Evolutionary conservation across 2,113 vertebrate species (phyloP), one percentile per base, ranked within the genome.

Genomic region (Aspiorhynchus laticeps): DNA sequence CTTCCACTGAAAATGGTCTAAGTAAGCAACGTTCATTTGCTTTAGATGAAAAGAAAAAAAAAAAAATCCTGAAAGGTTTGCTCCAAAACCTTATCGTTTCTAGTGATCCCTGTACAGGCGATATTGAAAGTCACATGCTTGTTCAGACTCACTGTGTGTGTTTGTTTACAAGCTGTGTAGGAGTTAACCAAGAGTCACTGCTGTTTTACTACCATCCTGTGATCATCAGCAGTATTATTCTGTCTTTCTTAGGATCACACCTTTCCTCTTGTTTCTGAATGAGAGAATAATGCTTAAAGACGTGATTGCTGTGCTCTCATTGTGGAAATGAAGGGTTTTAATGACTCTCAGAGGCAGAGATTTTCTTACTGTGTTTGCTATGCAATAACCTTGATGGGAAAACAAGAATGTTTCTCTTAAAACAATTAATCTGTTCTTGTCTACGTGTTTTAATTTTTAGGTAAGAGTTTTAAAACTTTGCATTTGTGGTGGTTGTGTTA

Each of bases 151-250:
- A 85, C 90, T 69, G 31, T 80, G 84, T 83, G 91, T 92, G 87
- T n/a, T n/a, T 93, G 93, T 94, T 93, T 94, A 94, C 93, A 93
- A 91, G 91, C 90, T 86, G 80, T 65, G 83, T 80, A 90, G 90
- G 91, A 92, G 93, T 92, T 92, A 92, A 91, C 90, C 90, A 90
- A 90, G 90, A 93, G 93, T 93, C 92, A 92, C 84, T n/a, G 89
- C 17, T 65, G 24, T 92, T 86, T 85, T 89, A 89, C 90, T 80
- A 89, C 86, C 88, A 83, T 90, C 83, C 87, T 74, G 78, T 91
- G 88, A 89, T 90, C 88, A 88, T 92, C 88, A 93, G 89, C 91
- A 71, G 73, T 71, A 84, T 87, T 91, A 51, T 51, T 48, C 31
- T 41, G 10, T 51, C 43, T 69, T 51, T 69, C 53, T 56, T 8